Evolutionary conservation across 2,113 vertebrate species (phyloP), one percentile per base, ranked within the genome.

Genomic region (Albula goreensis): DNA sequence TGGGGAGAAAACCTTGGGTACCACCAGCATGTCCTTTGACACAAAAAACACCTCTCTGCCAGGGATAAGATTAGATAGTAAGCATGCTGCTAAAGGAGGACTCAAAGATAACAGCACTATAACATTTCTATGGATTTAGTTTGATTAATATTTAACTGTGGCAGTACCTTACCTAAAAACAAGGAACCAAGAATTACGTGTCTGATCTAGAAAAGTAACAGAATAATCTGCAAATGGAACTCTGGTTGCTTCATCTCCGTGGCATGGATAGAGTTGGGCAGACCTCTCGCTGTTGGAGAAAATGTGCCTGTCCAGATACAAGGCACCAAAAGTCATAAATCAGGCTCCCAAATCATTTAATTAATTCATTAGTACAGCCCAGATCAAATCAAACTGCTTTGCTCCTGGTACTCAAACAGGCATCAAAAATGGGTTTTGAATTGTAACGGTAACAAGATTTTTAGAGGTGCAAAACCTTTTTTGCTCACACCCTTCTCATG

Each of bases 31-130:
- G 81, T 97, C 94, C 91, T 97, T 91, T 85, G 95, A 91, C 85
- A 98, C 82, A 86, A 94, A 49, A 94, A 99, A 97, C 90, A 94
- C 93, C 94, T 99, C 97, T 89, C 98, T 99, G 90, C 17, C 11
- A 57, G 25, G 82, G 50, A 25, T 19, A 79, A 79, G 3, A 13
- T 56, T 17, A 85, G n/a, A 57, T 12, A 22, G 0, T 31, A n/a
- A 85, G 51, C 17, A 41, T 52, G 77, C 9, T 41, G 51, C 50
- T 9, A 25, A 25, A 25, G 52, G 15, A 77, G 41, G 12, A 2
- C 8, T 63, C n/a, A 17, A 22, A 52, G 50, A 78, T 84, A 6
- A 91, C n/a, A 52, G 48, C 50, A 31, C 15, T 50, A 19, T 9
- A 80, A 50, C 17, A 51, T 66, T 70, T 3, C 53, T 49, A 49